phyloP scores from a whole-genome alignment of 2,888 invertebrate species.

The Cephus spinipes region DNA sequence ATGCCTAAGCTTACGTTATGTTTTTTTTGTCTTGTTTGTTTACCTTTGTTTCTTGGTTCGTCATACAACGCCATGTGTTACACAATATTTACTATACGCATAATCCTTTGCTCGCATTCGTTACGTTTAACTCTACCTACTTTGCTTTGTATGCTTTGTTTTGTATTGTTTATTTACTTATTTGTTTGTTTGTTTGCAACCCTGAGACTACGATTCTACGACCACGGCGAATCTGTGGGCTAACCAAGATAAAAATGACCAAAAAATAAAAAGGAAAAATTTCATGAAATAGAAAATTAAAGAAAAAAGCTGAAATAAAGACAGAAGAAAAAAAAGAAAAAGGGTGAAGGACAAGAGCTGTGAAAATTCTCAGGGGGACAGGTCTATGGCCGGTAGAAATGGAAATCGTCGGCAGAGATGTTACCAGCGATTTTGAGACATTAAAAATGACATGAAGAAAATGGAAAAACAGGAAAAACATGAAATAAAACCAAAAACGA shows the following conservation, averaged over 20 bases:
- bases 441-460: not conserved
- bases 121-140: constrained; percentile 40
- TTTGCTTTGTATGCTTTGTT: constrained; percentile 38
- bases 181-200: constrained; percentile 48
- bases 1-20: constrained; percentile 28
- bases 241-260: constrained; percentile 10
- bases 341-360: not conserved
- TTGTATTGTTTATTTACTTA: constrained; percentile 35
- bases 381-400: no score
- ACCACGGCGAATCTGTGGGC: constrained; percentile 51
- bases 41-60: no score
- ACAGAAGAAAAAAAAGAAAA: not conserved
- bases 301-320: not conserved
- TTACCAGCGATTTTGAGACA: no score
- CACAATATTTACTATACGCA: constrained; percentile 28
- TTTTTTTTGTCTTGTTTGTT: no score
- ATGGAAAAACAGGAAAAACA: not conserved
- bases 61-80: constrained; percentile 15
- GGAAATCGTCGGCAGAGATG: no score
- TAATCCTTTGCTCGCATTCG: constrained; percentile 5
- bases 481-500: not conserved
- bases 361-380: not conserved
- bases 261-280: constrained; percentile 6
- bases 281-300: not conserved
- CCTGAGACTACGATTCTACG: constrained; percentile 60